phyloP scores from a whole-genome alignment of 2,888 invertebrate species.

The Xestia ashworthii region DNA sequence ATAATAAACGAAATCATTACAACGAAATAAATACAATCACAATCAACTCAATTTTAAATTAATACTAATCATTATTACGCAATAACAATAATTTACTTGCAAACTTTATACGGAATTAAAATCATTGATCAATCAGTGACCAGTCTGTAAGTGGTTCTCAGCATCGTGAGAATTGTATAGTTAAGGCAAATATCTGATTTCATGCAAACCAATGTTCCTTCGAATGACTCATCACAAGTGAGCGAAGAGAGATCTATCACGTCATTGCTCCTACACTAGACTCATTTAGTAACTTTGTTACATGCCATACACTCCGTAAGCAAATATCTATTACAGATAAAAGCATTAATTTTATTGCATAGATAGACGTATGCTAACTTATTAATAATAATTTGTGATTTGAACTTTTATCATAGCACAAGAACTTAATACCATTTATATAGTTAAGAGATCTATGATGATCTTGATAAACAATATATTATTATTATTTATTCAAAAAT shows the following conservation, averaged over 20 bases:
- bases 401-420: conserved; percentile 71
- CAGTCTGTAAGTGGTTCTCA: conserved; percentile 26
- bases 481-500: conserved; percentile 45
- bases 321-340: conserved; percentile 45
- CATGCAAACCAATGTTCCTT: conserved; percentile 31
- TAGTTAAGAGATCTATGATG: conserved; percentile 63
- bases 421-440: conserved; percentile 58
- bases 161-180: conserved; percentile 10
- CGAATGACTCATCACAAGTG: conserved; percentile 18
- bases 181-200: conserved; percentile 36
- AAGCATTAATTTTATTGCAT: conserved; percentile 54
- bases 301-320: conserved; percentile 41
- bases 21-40: conserved; percentile 70
- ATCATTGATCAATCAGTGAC: conserved; percentile 36
- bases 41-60: conserved; percentile 59
- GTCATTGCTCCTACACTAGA: conserved; percentile 44
- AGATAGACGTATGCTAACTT: conserved; percentile 58
- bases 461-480: conserved; percentile 51
- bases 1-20: conserved; percentile 57
- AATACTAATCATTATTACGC: conserved; percentile 62
- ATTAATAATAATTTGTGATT: conserved; percentile 68
- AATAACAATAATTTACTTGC: conserved; percentile 47
- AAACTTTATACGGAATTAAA: conserved; percentile 48
- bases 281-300: conserved; percentile 61
- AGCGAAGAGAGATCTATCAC: conserved; percentile 44